A percentile compares a stretch with the other conserved stretches of the same genome.
Evolutionary conservation across 2,888 invertebrate genomes (phyloP).

Genomic region (Melinopterus prodromus): DNA sequence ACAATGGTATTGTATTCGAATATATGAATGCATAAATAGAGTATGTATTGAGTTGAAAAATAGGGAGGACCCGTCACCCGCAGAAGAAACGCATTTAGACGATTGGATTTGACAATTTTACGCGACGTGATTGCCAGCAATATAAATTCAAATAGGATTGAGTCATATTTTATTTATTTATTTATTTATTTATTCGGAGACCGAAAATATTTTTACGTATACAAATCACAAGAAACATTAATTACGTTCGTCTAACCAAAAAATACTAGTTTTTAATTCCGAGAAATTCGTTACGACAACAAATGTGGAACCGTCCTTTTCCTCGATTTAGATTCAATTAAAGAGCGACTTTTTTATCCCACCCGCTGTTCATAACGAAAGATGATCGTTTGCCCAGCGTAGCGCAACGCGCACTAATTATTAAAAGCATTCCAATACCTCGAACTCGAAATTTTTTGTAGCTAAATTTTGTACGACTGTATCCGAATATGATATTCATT

Average conservation of each 20-base stretch:
- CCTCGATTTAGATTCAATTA: not conserved
- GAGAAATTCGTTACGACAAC: not conserved
- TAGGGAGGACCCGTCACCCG: not conserved
- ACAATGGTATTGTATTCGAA: not conserved
- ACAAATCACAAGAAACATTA: not conserved
- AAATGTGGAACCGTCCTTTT: not conserved
- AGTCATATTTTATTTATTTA: not conserved
- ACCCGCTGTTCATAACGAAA: not conserved
- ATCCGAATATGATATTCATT: not conserved
- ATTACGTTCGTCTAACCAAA: not conserved
- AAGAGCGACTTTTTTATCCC: not conserved
- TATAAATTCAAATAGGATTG: not conserved
- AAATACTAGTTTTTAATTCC: not conserved
- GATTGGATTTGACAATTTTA: not conserved
- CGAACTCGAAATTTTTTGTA: not conserved
- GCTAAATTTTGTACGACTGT: not conserved
- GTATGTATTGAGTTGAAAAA: not conserved
- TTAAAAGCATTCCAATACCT: not conserved
- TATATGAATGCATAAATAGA: not conserved
- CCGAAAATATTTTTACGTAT: not conserved
- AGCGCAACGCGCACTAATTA: not conserved
- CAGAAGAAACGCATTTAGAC: not conserved
- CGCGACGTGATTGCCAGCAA: not conserved
- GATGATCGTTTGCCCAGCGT: not conserved
- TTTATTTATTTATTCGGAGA: not conserved